Percentiles rank a stretch among this genome's conserved stretches.
phyloP scores from a whole-genome alignment of 2,888 invertebrate species.

The Drosophila antonietae region DNA sequence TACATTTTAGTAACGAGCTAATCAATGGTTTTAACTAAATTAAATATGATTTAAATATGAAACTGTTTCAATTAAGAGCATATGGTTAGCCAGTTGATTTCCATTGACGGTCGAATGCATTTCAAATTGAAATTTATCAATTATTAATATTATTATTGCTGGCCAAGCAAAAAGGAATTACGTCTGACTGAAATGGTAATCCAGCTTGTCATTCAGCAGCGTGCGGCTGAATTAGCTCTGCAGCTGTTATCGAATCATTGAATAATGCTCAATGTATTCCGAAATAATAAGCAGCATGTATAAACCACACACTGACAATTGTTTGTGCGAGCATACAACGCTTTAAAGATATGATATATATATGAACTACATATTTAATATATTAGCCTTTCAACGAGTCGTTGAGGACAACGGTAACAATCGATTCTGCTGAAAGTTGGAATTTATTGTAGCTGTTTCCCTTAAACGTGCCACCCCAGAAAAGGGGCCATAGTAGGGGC shows the following conservation, averaged over 20 bases:
- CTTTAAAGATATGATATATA: background rate
- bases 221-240: background rate
- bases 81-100: slow-evolving; percentile 4
- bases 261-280: slow-evolving; percentile 1
- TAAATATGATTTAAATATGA: background rate
- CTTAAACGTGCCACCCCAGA: background rate
- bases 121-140: slow-evolving; percentile 5
- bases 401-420: background rate
- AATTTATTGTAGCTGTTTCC: slow-evolving; percentile 6
- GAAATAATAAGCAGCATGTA: background rate
- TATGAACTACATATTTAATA: background rate
- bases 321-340: background rate
- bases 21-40: background rate
- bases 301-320: background rate
- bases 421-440: background rate
- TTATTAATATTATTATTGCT: background rate
- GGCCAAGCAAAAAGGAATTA: slow-evolving; percentile 1
- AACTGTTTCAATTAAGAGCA: slow-evolving; percentile 1
- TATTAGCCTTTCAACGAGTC: background rate
- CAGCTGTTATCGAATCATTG: slow-evolving; percentile 7
- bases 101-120: background rate
- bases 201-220: background rate
- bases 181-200: slow-evolving; percentile 2
- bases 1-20: background rate
- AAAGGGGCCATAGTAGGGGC: background rate